Evolutionary conservation across 2,113 vertebrate species (phyloP), one percentile per base, ranked within the genome.

Genomic region (Anguilla japonica): DNA sequence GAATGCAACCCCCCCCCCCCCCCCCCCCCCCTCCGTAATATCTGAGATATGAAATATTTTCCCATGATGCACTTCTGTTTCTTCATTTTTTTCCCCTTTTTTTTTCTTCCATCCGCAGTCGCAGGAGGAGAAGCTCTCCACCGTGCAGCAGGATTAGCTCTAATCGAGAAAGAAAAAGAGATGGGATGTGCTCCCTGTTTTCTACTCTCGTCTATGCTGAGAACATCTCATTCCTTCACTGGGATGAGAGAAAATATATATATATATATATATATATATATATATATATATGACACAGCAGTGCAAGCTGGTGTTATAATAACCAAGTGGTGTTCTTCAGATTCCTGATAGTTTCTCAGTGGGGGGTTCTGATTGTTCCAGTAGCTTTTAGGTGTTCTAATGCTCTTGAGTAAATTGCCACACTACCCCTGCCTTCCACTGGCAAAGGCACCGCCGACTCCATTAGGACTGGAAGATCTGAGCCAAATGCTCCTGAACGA

Each of bases 401-500:
- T 94, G 92, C 94, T 95, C 91, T 96, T 90, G 90, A 92, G 91
- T 94, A 93, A 96, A 96, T 96, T 96, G 96, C 91, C 94, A 95
- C 94, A 95, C 92, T 92, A 94, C 91, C 93, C 94, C 91, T 93
- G 94, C 91, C 95, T 93, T 94, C 95, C 95, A 96, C 96, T 96
- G 95, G 96, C 96, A 96, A 88, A 94, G 94, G 92, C 96, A 94
- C 96, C 96, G 95, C 95, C 95, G 91, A 95, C 93, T 95, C 95
- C 95, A 96, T 96, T 96, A 96, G 34, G 95, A 97, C 96, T 95
- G 95, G 95, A 96, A 96, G 94, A 96, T 95, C 96, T 96, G 94
- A 96, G 95, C 95, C 95, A 96, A 97, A 96, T 94, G 96, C 94
- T 96, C 95, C 96, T 96, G 96, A 97, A 96, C 86, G 92, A 96